Conservation (phyloP, 2,888 invertebrate genomes). For the Nomada flava region DNA sequence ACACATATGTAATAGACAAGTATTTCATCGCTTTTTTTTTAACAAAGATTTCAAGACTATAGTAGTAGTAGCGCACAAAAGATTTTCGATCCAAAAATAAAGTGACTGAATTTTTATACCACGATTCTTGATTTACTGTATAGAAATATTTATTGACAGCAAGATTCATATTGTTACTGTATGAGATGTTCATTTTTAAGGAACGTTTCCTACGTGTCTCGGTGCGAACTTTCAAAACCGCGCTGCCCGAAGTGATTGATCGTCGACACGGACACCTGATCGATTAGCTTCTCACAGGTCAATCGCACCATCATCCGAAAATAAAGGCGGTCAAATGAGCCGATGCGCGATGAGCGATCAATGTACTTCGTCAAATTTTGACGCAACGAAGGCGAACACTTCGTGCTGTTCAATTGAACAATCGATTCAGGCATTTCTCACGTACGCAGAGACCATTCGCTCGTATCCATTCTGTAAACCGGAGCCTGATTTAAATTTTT, state of each 20-base stretch:
- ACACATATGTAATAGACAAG: no score
- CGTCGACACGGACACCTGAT: conserved; percentile 5
- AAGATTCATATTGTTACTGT: no score
- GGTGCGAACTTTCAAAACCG: conserved; percentile 22
- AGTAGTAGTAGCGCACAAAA: no score
- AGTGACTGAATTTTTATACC: no score
- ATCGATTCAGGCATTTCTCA: conserved; percentile 1
- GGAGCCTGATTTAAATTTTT: not conserved
- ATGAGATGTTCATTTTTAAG: not conserved
- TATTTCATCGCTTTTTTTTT: no score
- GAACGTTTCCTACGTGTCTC: conserved; percentile 17
- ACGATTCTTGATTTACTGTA: no score
- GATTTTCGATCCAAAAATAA: no score
- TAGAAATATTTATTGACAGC: not conserved
- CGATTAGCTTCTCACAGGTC: conserved; percentile 21
- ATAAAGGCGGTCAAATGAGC: conserved; percentile 27
- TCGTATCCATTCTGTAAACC: not conserved
- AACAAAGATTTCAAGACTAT: no score
- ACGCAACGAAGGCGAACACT: conserved; percentile 6
- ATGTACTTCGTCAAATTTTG: conserved; percentile 22
- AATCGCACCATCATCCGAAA: conserved; percentile 20
- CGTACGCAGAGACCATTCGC: not conserved
- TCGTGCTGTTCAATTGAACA: conserved; percentile 3
- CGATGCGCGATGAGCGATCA: conserved; percentile 15
- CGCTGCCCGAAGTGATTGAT: conserved; percentile 20